Base-by-base conservation (phyloP, 2,888 invertebrate species). In the Minunthozetes semirufus region DNA sequence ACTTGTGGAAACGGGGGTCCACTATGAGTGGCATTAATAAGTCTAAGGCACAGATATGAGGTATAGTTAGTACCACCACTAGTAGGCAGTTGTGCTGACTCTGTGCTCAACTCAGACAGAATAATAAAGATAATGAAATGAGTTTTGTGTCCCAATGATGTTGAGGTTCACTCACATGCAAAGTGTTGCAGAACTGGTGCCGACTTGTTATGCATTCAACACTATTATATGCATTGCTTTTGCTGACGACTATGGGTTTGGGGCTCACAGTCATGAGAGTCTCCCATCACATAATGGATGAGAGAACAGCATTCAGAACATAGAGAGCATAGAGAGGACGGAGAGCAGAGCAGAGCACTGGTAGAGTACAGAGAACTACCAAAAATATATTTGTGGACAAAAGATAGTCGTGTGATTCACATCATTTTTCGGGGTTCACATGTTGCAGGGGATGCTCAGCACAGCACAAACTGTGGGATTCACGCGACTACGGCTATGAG, bases 101-200 rank as follows among this genome's bases (percentile, higher is more conserved):
- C 15, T 42, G n/a, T 22, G 38, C n/a, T 42, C 42, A 17, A 68
- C 38, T 68, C 68, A 68, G 15, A 42, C 42, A 68, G 27, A 22
- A 27, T 33, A 63, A 63, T 63, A 63, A 33, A 68, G 46, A 68
- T 68, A 68, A 68, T 68, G 68, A 46, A 68, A 68, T 42, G 22
- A 68, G 33, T 38, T 38, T 59, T 59, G 59, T 17, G 68, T 68
- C 68, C 68, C 68, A 68, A 68, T 68, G 42, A 46, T 68, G 68
- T 68, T 42, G 42, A 68, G 68, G 38, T 42, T 38, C 42, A 68
- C 11, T 42, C 68, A 63, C 46, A 68, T 68, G 68, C 46, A 68
- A 68, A 68, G 68, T 68, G 68, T 68, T 68, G 68, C 68, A 68
- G 68, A 38, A 68, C 68, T 68, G 46, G 68, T 68, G 68, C 29